Conservation (phyloP, 2,797 vertebrate species). For the Dromococcyx pavoninus region DNA sequence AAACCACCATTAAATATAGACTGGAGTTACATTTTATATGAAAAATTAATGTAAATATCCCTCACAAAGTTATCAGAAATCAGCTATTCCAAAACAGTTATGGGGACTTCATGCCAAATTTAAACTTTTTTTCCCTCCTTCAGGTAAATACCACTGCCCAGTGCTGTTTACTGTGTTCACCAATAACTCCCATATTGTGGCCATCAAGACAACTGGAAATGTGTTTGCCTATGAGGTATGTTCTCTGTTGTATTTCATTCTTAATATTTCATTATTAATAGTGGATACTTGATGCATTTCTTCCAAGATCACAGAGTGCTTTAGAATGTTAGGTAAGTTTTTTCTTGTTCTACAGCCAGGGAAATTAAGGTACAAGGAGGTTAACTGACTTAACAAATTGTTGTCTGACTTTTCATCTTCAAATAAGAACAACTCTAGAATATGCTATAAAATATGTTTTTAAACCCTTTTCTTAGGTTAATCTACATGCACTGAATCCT, state of each 20-base stretch:
- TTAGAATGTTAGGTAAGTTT: background rate
- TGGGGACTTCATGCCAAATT: background rate
- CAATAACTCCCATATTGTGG: constrained; percentile 93
- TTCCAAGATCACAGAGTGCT: background rate
- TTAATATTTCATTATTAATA: background rate
- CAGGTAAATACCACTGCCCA: constrained; percentile 96
- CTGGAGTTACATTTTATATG: background rate
- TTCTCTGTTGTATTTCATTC: background rate
- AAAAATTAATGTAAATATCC: background rate
- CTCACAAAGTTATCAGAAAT: background rate
- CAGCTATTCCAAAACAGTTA: background rate
- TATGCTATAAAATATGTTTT: background rate
- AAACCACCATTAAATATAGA: background rate
- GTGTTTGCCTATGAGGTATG: constrained; percentile 92
- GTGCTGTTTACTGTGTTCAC: constrained; percentile 96
- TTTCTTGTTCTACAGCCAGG: background rate
- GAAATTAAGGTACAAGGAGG: background rate
- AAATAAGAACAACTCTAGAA: background rate
- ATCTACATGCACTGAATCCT: background rate
- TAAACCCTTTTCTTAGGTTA: background rate
- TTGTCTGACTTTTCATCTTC: background rate
- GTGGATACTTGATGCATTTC: background rate
- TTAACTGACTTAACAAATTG: background rate
- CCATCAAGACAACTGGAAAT: constrained; percentile 91
- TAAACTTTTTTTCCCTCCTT: background rate